Evolutionary conservation across 1,140 invertebrate species (phyloP), one percentile per base, ranked within the genome.

Genomic region (Diabrotica virgifera): DNA sequence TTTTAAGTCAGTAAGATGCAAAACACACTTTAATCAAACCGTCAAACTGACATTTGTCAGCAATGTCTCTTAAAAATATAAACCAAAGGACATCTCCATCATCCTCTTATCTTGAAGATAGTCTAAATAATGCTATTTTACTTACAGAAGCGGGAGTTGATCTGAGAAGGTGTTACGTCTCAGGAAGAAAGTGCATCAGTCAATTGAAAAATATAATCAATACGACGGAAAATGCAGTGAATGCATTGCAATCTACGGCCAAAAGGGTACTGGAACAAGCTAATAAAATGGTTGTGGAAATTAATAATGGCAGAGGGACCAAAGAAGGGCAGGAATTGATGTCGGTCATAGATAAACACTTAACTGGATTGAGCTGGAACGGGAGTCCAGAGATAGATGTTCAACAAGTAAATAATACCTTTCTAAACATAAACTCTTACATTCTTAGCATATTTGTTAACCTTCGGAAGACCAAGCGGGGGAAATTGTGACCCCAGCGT

Each of bases 61-160:
- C n/a, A 46, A 46, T 46, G 40, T 46, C 40, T 46, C 8, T n/a
- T 10, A 46, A 46, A 46, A 46, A 46, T 46, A 6, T n/a, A n/a
- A 46, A n/a, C n/a, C n/a, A 11, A 51, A 51, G 58, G 37, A 13
- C 35, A 61, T 7, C 24, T 35, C 37, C 37, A 51, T 24, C 5
- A 5, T 10, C 36, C 10, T 46, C 24, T 9, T 38, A 54, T 61
- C 7, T 64, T 5, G 52, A 70, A 59, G 40, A 62, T 14, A 73
- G 75, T 59, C 59, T 80, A 14, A 69, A 76, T 52, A 77, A 78
- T 62, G 78, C 77, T 9, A 64, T 78, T 7, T 50, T 76, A 11
- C 74, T 80, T 59, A 74, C 77, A 0, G 76, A 80, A 70, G 76
- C 76, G 63, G 75, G 72, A 36, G 73, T 79, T 68, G 78, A 79